These are phyloP conservation scores for Nephila pilipes DNA, from an alignment of 1,140 invertebrate genomes.

Conservation along the genomic window DNA sequence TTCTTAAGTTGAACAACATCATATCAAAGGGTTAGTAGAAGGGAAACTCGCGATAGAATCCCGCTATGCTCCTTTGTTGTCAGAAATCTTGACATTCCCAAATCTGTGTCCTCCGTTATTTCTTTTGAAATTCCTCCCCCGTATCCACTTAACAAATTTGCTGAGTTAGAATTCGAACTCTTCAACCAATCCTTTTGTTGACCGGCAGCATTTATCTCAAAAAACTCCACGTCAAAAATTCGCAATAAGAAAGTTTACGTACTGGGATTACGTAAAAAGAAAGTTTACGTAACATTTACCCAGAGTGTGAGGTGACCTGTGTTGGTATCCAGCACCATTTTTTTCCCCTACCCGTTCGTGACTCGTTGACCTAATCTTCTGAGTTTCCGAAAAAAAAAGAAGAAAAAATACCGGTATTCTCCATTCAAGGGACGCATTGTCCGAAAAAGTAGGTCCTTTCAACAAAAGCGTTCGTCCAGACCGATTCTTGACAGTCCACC, in stretches of 20 bases:
- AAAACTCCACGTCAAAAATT: not conserved
- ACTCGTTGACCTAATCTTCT: conserved; percentile 6
- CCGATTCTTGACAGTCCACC: not conserved
- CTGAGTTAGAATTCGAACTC: not conserved
- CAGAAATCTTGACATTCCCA: too few relatives aligned
- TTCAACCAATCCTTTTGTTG: not conserved
- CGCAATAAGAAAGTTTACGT: not conserved
- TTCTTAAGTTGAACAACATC: too few relatives aligned
- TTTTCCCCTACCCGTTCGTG: not conserved
- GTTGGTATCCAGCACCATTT: not conserved
- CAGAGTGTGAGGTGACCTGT: not conserved
- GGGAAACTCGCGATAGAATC: too few relatives aligned
- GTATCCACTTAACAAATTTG: too few relatives aligned
- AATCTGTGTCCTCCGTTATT: too few relatives aligned
- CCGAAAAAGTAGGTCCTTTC: not conserved
- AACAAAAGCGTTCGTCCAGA: not conserved
- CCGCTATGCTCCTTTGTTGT: too few relatives aligned
- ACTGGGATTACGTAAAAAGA: not conserved
- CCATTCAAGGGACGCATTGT: conserved; percentile 19
- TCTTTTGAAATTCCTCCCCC: too few relatives aligned
- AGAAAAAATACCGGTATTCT: not conserved
- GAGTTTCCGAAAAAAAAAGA: not conserved
- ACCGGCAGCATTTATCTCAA: not conserved
- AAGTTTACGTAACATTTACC: conserved; percentile 24
- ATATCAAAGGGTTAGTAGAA: too few relatives aligned